Conservation (phyloP, 2,113 vertebrate genomes). For the Crotalus horridus region DNA sequence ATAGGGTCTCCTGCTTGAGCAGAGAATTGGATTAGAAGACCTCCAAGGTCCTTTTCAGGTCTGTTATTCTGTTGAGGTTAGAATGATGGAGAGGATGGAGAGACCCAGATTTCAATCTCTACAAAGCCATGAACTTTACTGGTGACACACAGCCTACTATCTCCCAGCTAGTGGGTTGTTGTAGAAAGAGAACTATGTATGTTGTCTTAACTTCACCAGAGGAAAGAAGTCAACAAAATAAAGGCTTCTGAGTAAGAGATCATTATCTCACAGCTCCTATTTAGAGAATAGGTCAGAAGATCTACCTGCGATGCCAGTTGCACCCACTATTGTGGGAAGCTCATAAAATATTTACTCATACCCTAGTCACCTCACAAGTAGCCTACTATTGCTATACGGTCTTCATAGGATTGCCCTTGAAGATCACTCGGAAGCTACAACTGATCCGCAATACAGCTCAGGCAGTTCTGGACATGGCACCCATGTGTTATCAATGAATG, state of each 20-base stretch:
- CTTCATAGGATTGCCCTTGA: not conserved
- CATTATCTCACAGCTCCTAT: not conserved
- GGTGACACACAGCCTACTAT: not conserved
- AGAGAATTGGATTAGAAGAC: not conserved
- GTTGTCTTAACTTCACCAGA: not conserved
- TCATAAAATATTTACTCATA: not conserved
- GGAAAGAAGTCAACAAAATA: not conserved
- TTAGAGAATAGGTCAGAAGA: not conserved
- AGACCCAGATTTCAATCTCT: not conserved
- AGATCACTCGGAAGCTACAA: not conserved
- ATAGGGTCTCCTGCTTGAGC: not conserved
- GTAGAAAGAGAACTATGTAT: not conserved
- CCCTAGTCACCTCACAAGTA: not conserved
- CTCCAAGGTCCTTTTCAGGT: not conserved
- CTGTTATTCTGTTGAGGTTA: not conserved
- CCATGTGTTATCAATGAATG: not conserved
- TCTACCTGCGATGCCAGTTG: not conserved
- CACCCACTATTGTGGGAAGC: not conserved
- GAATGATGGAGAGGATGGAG: not conserved
- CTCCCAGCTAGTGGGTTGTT: not conserved
- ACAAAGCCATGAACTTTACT: not conserved
- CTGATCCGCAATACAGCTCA: not conserved
- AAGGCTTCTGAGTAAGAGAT: not conserved
- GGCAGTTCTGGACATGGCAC: not conserved
- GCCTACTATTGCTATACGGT: not conserved